Conservation (phyloP, 2,113 vertebrate genomes). For the Plecturocebus donacophilus region DNA sequence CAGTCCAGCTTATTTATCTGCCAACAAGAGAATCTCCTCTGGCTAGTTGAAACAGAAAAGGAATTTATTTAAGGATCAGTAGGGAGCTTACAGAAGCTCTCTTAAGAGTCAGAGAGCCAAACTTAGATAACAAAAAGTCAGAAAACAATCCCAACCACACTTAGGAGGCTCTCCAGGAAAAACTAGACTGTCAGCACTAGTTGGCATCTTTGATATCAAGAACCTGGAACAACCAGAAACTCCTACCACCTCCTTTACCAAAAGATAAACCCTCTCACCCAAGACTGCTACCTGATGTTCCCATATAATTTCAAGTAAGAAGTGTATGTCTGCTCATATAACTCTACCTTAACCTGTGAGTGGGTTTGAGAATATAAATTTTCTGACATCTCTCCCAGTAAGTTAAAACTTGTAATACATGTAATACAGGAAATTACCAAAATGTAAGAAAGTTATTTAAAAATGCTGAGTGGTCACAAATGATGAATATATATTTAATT, state of each 20-base stretch:
- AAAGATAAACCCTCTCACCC: not conserved
- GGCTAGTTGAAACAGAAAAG: slow-evolving; percentile 40
- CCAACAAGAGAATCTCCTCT: slow-evolving; percentile 43
- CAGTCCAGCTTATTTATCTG: not conserved
- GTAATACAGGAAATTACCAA: not conserved
- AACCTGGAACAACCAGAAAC: not conserved
- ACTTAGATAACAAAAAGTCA: not conserved
- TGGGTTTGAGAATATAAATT: not conserved
- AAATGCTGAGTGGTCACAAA: not conserved
- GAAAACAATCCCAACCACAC: not conserved
- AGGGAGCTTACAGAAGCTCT: slow-evolving; percentile 17
- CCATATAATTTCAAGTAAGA: not conserved
- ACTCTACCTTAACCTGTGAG: not conserved
- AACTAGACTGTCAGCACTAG: not conserved
- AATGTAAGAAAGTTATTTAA: slow-evolving; percentile 17
- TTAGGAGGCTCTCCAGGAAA: slow-evolving; percentile 34
- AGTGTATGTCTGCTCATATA: not conserved
- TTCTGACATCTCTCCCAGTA: not conserved
- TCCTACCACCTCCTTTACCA: not conserved
- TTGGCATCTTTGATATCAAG: not conserved
- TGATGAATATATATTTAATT: slow-evolving; percentile 20
- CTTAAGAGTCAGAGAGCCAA: not conserved
- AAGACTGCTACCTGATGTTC: not conserved
- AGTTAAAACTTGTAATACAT: not conserved
- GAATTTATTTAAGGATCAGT: slow-evolving; percentile 9